Evolutionary conservation across 1,140 invertebrate genomes (phyloP).

Genomic region (Cydia pomonella): DNA sequence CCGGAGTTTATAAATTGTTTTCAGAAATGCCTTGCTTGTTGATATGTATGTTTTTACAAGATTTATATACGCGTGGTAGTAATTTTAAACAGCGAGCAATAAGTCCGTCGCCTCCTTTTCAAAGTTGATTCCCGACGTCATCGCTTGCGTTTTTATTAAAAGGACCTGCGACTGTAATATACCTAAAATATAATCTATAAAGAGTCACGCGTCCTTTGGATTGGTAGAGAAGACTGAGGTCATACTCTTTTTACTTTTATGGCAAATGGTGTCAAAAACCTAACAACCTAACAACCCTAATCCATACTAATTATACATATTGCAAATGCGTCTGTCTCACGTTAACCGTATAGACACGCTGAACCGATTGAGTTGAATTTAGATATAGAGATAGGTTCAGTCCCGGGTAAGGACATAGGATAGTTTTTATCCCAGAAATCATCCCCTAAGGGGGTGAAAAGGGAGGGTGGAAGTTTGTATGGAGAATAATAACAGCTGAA

Average conservation of each 20-base stretch:
- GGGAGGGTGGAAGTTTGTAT: no score
- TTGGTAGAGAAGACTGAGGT: background rate
- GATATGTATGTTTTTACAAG: background rate
- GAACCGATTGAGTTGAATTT: no score
- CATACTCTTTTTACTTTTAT: background rate
- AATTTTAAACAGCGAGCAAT: background rate
- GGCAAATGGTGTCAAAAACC: background rate
- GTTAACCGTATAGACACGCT: no score
- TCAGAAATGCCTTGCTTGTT: slow-evolving; percentile 15
- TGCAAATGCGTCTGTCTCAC: no score
- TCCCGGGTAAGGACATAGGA: no score
- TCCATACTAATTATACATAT: no score
- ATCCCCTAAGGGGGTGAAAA: no score
- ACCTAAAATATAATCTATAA: background rate
- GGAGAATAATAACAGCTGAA: no score
- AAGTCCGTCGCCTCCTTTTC: background rate
- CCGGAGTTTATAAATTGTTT: slow-evolving; percentile 18
- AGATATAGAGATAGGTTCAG: no score
- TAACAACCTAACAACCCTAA: no score
- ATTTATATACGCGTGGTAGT: background rate
- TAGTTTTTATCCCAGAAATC: no score
- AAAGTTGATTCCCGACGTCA: background rate
- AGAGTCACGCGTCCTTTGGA: no score
- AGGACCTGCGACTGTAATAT: background rate
- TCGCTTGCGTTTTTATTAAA: background rate